phyloP scores from a whole-genome alignment of 2,113 vertebrate genomes.

The Coregonus clupeaformis region DNA sequence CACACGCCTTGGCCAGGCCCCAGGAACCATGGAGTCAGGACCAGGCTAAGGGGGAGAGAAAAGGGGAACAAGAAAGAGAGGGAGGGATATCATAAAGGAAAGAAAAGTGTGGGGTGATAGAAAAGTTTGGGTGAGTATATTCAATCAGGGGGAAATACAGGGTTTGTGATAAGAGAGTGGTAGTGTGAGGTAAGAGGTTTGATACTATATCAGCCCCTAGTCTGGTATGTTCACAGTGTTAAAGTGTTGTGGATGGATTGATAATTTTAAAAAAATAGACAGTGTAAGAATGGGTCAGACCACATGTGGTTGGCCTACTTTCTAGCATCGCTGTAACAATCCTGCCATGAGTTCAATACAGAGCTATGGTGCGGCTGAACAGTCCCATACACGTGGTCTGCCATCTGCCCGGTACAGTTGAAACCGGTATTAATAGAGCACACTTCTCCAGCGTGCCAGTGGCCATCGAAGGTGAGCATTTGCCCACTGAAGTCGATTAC shows the following conservation, averaged over 20 bases:
- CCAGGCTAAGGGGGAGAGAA: slow-evolving; percentile 66
- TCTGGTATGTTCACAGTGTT: no score
- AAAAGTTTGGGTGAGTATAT: background rate
- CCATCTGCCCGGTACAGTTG: no score
- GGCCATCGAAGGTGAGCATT: no score
- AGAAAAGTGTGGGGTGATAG: slow-evolving; percentile 29
- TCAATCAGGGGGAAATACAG: slow-evolving; percentile 3
- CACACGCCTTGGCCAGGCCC: slow-evolving; percentile 72
- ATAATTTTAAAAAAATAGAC: slow-evolving; percentile 5
- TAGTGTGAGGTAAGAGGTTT: no score
- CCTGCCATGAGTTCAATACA: slow-evolving; percentile 33
- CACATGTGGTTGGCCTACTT: slow-evolving; percentile 17
- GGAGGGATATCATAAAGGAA: slow-evolving; percentile 60
- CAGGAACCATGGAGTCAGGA: slow-evolving; percentile 75
- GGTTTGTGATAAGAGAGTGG: background rate
- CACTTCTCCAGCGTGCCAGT: no score
- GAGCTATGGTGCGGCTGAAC: slow-evolving; percentile 21
- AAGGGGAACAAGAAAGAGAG: no score
- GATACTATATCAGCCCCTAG: no score
- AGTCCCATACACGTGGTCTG: background rate
- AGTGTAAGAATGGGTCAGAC: slow-evolving; percentile 4
- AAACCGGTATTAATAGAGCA: no score
- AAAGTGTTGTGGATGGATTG: background rate
- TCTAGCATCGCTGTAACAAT: slow-evolving; percentile 5
- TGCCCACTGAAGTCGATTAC: no score